Base-by-base conservation (phyloP, 2,797 vertebrate genomes). In the Aldrovandia affinis region DNA sequence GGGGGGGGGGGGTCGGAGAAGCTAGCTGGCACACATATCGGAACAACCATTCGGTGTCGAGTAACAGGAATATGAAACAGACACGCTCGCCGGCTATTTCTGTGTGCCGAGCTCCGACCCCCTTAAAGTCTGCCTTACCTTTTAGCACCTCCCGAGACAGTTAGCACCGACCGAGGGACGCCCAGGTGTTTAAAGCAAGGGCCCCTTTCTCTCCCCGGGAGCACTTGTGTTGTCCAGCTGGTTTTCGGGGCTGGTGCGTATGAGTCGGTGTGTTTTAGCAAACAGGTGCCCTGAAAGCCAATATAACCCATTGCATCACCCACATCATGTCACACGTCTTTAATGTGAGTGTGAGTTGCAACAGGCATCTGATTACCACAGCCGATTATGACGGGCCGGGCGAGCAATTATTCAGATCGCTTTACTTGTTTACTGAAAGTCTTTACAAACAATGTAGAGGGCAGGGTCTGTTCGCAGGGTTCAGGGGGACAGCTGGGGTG, bases 31-130 rank as follows among this genome's bases (percentile, higher is more conserved):
- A 94, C 93, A 92, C 91, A 90, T 92, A 89, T 93, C 93, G 93
- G 94, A 95, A 96, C 92, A 95, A 95, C 91, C 95, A 92, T 80
- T 90, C 89, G 95, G 97, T 98, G 97, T 98, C 96, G 88, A 95
- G 96, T 97, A 93, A 96, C 97, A 97, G 92, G 94, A 94, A 94
- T 94, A 96, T 97, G 96, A 97, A 97, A 97, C 96, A 94, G 95
- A 97, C 96, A 95, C 95, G 92, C 95, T 97, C 96, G 96, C 94
- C 92, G 90, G 96, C 97, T 99, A 99, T 98, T 99, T 98, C 97
- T 96, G 97, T 96, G 93, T 91, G 87, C 83, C 89, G 87, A 92
- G 94, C 81, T 86, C 75, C 54, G 79, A 90, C 84, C 83, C 85
- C 79, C 83, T 86, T 85, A 85, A 82, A 79, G 86, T 87, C 86